Evolutionary conservation across 2,888 invertebrate genomes (phyloP).

Genomic region (Nymphalis polychloros): DNA sequence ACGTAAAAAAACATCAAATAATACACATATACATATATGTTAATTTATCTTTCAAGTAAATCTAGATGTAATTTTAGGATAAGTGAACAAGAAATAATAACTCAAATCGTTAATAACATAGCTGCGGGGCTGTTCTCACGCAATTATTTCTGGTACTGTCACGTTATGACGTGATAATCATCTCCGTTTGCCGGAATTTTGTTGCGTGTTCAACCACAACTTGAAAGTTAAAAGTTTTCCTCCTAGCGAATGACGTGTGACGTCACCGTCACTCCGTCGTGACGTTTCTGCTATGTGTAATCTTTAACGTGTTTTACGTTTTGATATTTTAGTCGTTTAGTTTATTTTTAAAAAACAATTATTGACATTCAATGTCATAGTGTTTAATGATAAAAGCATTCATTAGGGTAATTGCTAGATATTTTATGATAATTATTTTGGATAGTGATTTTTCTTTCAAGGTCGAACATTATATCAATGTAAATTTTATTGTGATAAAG

Average conservation of each 20-base stretch:
- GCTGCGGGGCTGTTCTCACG: constrained; percentile 13
- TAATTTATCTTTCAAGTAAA: too few species aligned
- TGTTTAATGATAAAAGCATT: too few species aligned
- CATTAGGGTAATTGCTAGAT: too few species aligned
- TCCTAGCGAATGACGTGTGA: constrained; percentile 11
- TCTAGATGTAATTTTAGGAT: too few species aligned
- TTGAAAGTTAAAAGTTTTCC: constrained; percentile 18
- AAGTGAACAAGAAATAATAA: too few species aligned
- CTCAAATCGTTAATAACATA: neutral
- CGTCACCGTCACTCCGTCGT: constrained; percentile 1
- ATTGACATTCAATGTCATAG: neutral
- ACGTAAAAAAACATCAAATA: too few species aligned
- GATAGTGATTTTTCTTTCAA: too few species aligned
- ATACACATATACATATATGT: too few species aligned
- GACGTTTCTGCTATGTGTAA: neutral
- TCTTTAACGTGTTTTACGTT: neutral
- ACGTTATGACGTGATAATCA: constrained; percentile 19
- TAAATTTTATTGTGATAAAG: too few species aligned
- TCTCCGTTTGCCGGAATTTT: constrained; percentile 9
- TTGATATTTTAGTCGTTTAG: neutral
- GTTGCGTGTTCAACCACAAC: constrained; percentile 18
- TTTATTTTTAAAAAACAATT: neutral
- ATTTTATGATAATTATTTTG: too few species aligned
- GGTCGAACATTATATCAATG: too few species aligned
- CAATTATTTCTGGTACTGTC: constrained; percentile 18